Percentiles rank a stretch among this genome's conserved stretches.
These are phyloP conservation scores for Vesta saturnalis DNA, from an alignment of 2,888 invertebrate genomes.

Conservation along the genomic window DNA sequence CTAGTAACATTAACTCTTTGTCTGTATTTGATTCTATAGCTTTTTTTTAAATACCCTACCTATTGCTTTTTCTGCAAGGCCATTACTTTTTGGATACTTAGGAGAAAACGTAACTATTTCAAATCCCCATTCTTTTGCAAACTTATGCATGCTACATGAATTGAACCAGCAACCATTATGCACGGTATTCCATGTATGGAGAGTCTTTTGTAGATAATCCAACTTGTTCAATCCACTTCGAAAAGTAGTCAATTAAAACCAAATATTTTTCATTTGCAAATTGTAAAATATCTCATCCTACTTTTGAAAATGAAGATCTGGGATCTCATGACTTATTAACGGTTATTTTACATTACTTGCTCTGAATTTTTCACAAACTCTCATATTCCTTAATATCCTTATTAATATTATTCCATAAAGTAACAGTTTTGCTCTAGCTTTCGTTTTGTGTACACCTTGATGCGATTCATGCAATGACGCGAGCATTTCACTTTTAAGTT, in stretches of 20 bases:
- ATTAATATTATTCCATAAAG: neutral
- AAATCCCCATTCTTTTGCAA: slow-evolving; percentile 8
- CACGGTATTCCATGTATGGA: neutral
- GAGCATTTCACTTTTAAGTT: neutral
- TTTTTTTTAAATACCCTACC: neutral
- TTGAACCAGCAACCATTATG: no score
- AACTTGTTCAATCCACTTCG: neutral
- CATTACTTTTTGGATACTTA: slow-evolving; percentile 5
- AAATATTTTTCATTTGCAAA: neutral
- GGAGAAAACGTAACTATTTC: slow-evolving; percentile 3
- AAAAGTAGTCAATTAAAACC: slow-evolving; percentile 5
- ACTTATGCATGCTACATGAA: neutral
- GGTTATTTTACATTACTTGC: neutral
- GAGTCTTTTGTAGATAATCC: slow-evolving; percentile 1
- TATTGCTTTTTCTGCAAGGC: slow-evolving; percentile 2
- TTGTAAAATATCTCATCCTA: no score
- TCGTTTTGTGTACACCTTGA: neutral
- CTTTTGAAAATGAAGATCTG: neutral
- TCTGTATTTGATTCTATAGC: slow-evolving; percentile 7
- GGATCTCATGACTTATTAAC: neutral
- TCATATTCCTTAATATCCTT: neutral
- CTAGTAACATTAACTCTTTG: neutral
- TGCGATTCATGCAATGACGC: neutral
- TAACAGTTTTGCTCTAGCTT: neutral
- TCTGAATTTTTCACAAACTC: no score